phyloP scores from a whole-genome alignment of 2,888 invertebrate species.

The Cremastinae sp. region DNA sequence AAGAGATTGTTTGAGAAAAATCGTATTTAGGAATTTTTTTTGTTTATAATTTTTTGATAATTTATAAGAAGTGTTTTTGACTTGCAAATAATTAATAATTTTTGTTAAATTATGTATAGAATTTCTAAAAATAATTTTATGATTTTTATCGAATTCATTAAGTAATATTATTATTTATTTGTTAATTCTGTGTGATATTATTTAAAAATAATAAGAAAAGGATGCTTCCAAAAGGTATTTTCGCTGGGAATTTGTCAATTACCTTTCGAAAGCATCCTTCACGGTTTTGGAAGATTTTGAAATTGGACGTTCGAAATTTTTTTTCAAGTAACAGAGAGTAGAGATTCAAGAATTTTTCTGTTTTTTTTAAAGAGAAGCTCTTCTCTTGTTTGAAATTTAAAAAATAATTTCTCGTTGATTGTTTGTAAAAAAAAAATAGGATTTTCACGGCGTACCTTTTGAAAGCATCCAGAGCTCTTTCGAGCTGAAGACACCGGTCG shows the following conservation, averaged over 20 bases:
- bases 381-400: no score
- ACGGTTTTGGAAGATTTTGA: conserved; percentile 55
- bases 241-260: conserved; percentile 69
- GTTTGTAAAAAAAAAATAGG: not conserved
- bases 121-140: no score
- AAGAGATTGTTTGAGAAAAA: no score
- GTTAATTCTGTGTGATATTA: not conserved
- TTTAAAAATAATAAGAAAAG: conserved; percentile 56
- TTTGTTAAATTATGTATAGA: no score
- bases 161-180: not conserved
- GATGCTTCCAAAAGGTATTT: conserved; percentile 79
- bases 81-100: no score
- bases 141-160: no score
- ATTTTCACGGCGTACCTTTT: conserved; percentile 86
- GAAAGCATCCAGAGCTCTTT: conserved; percentile 99
- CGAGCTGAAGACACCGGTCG: conserved; percentile 99
- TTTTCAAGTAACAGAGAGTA: conserved; percentile 6
- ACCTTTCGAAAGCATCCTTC: conserved; percentile 79
- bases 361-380: conserved; percentile 23
- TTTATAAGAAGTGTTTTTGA: no score
- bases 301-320: not conserved
- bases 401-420: not conserved
- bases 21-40: no score
- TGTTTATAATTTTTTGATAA: no score
- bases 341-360: conserved; percentile 28